Conservation (phyloP, 2,888 invertebrate species). For the Apantesis nais region DNA sequence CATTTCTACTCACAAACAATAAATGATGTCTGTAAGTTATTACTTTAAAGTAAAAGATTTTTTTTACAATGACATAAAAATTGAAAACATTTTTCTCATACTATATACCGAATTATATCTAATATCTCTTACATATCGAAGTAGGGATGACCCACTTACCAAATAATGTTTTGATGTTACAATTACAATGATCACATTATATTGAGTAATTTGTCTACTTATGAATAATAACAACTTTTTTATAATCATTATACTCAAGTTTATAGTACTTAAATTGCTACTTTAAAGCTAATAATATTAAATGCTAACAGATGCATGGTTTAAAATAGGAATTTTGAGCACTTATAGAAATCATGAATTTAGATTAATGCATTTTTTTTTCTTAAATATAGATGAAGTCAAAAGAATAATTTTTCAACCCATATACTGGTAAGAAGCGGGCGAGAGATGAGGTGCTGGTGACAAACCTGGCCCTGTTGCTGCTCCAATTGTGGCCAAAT, state of each 20-base stretch:
- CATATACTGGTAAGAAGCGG: conserved; percentile 94
- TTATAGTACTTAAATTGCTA: conserved; percentile 32
- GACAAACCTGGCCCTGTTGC: conserved; percentile 89
- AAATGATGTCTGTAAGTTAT: not conserved
- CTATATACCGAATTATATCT: not conserved
- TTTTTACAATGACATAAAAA: not conserved
- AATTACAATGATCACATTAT: conserved; percentile 22
- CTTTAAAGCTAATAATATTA: conserved; percentile 47
- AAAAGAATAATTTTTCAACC: conserved; percentile 78
- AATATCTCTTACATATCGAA: not conserved
- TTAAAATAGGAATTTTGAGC: conserved; percentile 39
- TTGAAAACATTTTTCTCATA: not conserved
- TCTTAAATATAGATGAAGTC: conserved; percentile 29
- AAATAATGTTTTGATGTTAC: conserved; percentile 11
- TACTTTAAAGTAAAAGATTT: not conserved
- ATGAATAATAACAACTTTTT: conserved; percentile 32
- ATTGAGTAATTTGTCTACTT: conserved; percentile 28
- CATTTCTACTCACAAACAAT: not conserved
- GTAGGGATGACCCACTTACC: conserved; percentile 6
- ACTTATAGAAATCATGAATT: conserved; percentile 35
- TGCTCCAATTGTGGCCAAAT: conserved; percentile 91
- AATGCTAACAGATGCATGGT: conserved; percentile 32
- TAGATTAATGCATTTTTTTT: conserved; percentile 29
- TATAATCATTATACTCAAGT: conserved; percentile 24
- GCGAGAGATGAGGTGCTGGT: conserved; percentile 92